These are phyloP conservation scores for Chaetodon trifasciatus DNA, from an alignment of 2,797 vertebrate species.

Conservation along the genomic window DNA sequence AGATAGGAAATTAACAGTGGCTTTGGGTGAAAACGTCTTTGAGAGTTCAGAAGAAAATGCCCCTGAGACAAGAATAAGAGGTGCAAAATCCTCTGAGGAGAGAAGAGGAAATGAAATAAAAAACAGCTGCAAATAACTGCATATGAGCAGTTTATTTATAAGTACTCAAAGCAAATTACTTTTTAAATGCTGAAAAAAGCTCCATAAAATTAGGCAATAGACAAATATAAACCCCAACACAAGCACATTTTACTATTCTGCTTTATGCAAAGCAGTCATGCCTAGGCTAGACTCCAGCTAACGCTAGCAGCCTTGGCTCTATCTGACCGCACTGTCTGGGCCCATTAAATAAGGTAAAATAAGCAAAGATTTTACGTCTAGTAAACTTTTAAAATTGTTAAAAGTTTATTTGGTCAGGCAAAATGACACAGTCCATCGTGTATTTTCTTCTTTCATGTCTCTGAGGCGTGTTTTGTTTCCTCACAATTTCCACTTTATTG, in stretches of 20 bases:
- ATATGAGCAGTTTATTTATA: slow-evolving; percentile 51
- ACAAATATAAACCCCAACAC: slow-evolving; percentile 27
- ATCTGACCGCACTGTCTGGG: slow-evolving; percentile 54
- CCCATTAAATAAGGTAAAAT: slow-evolving; percentile 64
- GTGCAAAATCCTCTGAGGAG: slow-evolving; percentile 66
- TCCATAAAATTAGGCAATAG: slow-evolving; percentile 30
- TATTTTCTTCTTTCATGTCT: slow-evolving; percentile 32
- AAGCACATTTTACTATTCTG: slow-evolving; percentile 34
- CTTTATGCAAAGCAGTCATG: slow-evolving; percentile 41
- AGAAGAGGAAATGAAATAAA: slow-evolving; percentile 64
- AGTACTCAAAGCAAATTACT: slow-evolving; percentile 38
- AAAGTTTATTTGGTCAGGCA: slow-evolving; percentile 64
- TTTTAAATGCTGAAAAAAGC: slow-evolving; percentile 27
- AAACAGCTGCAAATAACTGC: slow-evolving; percentile 58
- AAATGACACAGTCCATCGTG: slow-evolving; percentile 33
- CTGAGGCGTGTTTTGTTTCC: slow-evolving; percentile 43
- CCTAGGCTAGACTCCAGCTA: slow-evolving; percentile 47
- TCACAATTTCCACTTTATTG: slow-evolving; percentile 52
- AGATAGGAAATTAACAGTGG: slow-evolving; percentile 79
- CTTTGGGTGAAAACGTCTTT: slow-evolving; percentile 75
- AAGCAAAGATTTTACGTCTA: slow-evolving; percentile 64
- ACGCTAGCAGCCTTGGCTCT: slow-evolving; percentile 41
- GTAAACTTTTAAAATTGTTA: slow-evolving; percentile 57
- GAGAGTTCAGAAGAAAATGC: slow-evolving; percentile 70
- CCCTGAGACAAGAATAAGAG: slow-evolving; percentile 66